These are phyloP conservation scores for Rhea pennata DNA, from an alignment of 2,113 vertebrate genomes.

Conservation along the genomic window DNA sequence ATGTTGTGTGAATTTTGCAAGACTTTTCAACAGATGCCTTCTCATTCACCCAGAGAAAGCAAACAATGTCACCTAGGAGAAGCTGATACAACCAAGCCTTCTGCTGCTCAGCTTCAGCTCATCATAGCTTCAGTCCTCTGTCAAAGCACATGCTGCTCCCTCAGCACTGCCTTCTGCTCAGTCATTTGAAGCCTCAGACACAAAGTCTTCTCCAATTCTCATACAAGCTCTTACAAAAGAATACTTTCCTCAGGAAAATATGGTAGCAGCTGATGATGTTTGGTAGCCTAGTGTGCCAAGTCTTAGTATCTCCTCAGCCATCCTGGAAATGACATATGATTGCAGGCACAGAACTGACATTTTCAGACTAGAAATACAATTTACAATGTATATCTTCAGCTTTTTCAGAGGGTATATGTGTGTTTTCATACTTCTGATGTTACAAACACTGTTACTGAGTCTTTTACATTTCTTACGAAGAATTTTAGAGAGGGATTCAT, in stretches of 20 bases:
- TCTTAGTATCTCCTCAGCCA: background rate
- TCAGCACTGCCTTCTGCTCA: constrained; percentile 18
- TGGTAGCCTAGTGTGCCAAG: background rate
- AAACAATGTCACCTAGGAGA: constrained; percentile 60
- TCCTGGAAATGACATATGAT: background rate
- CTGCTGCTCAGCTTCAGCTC: constrained; percentile 68
- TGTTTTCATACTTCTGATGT: background rate
- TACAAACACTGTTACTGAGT: constrained; percentile 13
- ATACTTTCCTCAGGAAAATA: background rate
- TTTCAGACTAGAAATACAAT: background rate
- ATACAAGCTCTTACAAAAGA: background rate
- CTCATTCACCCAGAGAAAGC: constrained; percentile 56
- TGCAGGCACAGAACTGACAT: background rate
- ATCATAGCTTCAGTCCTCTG: background rate
- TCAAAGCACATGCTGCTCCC: background rate
- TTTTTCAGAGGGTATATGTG: background rate
- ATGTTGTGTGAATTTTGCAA: constrained; percentile 62
- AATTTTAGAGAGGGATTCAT: constrained; percentile 8
- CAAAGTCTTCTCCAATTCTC: accelerated
- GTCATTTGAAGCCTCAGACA: background rate
- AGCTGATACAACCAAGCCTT: constrained; percentile 32
- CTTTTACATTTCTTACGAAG: background rate
- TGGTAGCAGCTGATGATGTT: background rate
- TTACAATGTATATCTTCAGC: background rate
- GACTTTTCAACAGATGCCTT: constrained; percentile 55